A percentile compares a stretch with the other conserved stretches of the same genome.
Evolutionary conservation across 2,797 vertebrate species (phyloP).

Genomic region (Apodemus agrarius): DNA sequence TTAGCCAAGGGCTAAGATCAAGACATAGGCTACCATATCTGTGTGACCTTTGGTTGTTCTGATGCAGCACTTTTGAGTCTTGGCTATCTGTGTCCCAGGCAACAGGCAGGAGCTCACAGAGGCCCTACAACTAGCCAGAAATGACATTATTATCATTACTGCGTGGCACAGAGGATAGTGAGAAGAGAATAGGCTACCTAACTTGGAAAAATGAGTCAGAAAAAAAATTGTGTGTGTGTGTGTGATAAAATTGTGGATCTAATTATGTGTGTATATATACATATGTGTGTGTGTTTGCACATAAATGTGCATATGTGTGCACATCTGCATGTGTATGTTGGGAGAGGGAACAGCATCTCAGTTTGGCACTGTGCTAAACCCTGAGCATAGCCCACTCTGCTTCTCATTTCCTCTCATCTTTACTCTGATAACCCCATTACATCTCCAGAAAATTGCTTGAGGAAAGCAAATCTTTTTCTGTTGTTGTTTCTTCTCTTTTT

Average conservation of each 20-base stretch:
- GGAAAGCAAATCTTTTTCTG: neutral
- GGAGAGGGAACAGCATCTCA: neutral
- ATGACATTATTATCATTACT: neutral
- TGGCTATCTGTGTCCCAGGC: neutral
- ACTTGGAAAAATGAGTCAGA: neutral
- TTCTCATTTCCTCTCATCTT: neutral
- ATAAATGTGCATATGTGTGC: neutral
- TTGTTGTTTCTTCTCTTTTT: neutral
- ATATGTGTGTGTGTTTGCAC: rapidly evolving
- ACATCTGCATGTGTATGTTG: neutral
- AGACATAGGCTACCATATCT: neutral
- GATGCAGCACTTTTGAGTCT: neutral
- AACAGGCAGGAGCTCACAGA: neutral
- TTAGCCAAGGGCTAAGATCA: neutral
- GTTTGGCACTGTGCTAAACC: neutral
- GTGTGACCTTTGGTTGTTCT: neutral
- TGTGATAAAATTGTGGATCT: neutral
- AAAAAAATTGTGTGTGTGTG: neutral
- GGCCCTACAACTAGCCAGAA: neutral
- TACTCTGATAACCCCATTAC: neutral
- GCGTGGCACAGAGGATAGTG: neutral
- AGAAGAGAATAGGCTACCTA: neutral
- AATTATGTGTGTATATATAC: neutral
- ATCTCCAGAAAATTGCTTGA: neutral
- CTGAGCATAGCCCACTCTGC: neutral